Evolutionary conservation across 2,888 invertebrate species (phyloP).

Genomic region (Diadegma fenestrale): DNA sequence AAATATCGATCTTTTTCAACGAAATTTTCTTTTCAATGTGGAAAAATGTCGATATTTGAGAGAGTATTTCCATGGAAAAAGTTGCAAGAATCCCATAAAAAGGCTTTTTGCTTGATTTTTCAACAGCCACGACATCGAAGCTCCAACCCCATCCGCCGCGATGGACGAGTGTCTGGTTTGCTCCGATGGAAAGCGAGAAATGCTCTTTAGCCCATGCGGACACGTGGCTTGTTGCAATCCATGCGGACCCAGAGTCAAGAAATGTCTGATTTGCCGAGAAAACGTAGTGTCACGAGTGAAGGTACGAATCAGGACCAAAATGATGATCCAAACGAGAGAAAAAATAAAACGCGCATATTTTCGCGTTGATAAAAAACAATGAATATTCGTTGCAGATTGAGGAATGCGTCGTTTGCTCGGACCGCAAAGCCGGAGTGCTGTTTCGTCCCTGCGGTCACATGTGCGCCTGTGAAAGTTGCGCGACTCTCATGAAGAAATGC

Average conservation of each 20-base stretch:
- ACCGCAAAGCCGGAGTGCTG: constrained; percentile 95
- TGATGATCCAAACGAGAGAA: background rate
- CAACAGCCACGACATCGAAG: constrained; percentile 80
- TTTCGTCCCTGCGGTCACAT: constrained; percentile 98
- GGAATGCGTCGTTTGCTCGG: constrained; percentile 98
- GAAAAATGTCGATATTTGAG: too few relatives aligned
- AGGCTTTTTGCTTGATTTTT: background rate
- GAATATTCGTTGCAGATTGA: constrained; percentile 89
- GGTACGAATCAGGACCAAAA: constrained; percentile 84
- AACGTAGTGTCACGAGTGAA: constrained; percentile 92
- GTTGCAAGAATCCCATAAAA: background rate
- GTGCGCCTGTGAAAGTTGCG: constrained; percentile 96
- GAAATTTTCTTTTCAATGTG: too few relatives aligned
- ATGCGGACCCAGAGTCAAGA: constrained; percentile 96
- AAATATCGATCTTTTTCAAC: too few relatives aligned
- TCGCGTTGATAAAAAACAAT: background rate
- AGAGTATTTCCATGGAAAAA: background rate
- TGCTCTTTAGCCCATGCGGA: constrained; percentile 95
- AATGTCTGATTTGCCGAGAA: constrained; percentile 96
- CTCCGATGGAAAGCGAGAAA: constrained; percentile 96
- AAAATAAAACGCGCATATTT: background rate
- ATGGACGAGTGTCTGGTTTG: constrained; percentile 97
- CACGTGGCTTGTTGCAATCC: constrained; percentile 97
- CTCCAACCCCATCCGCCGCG: constrained; percentile 84
- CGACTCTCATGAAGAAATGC: constrained; percentile 98